Conservation (phyloP, 2,113 vertebrate genomes). For the Pseudopodoces humilis region DNA sequence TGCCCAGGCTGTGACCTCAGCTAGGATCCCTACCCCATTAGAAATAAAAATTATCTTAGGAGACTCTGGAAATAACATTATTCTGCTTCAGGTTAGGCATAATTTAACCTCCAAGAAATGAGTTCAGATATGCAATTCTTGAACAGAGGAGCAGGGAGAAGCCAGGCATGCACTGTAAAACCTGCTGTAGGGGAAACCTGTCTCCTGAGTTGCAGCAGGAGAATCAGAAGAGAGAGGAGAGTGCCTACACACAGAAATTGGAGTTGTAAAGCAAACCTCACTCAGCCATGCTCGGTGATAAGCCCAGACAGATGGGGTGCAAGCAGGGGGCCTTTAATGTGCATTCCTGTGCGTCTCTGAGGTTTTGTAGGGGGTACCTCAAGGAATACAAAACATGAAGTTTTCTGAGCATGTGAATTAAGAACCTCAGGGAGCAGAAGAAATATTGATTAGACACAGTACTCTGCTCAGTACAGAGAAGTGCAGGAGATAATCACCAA, state of each 20-base stretch:
- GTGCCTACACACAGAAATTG: not conserved
- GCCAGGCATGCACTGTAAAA: not conserved
- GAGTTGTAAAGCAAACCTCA: not conserved
- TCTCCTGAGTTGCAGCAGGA: not conserved
- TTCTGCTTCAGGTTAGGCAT: not conserved
- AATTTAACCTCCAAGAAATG: constrained; percentile 16
- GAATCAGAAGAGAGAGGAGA: not conserved
- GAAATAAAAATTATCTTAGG: constrained; percentile 10
- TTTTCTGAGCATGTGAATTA: constrained; percentile 59
- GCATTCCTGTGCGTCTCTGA: not conserved
- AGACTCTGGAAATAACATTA: not conserved
- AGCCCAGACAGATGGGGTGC: not conserved
- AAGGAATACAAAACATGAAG: constrained; percentile 57
- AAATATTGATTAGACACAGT: constrained; percentile 64
- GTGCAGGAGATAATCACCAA: constrained; percentile 25
- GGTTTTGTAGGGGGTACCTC: not conserved
- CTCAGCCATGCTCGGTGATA: not conserved
- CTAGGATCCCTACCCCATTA: not conserved
- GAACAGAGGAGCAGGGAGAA: not conserved
- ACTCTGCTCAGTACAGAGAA: constrained; percentile 37
- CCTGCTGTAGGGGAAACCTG: not conserved
- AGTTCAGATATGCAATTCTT: not conserved
- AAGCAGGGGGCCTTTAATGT: not conserved
- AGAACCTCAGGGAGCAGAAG: constrained; percentile 57
- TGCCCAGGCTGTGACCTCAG: not conserved